Percentiles rank a stretch among this genome's conserved stretches.
phyloP scores from a whole-genome alignment of 2,797 vertebrate species.

The Syngnathus rostellatus region DNA sequence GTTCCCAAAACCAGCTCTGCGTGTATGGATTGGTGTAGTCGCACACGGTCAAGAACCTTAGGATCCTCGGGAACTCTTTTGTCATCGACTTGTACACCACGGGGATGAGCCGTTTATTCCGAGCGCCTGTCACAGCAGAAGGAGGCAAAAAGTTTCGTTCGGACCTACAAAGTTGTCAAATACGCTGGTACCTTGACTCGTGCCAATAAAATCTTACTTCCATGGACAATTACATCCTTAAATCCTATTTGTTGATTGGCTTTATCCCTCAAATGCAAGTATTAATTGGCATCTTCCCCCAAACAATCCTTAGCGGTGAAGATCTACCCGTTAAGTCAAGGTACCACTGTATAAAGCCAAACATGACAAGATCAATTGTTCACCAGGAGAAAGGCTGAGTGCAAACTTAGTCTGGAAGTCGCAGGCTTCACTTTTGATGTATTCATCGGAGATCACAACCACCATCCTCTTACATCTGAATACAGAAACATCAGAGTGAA shows the following conservation, averaged over 20 bases:
- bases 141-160: not conserved
- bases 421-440: constrained; percentile 86
- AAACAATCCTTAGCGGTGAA: no score
- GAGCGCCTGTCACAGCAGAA: constrained; percentile 70
- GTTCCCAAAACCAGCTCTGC: constrained; percentile 88
- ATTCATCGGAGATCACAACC: constrained; percentile 92
- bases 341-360: not conserved
- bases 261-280: no score
- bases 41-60: constrained; percentile 88
- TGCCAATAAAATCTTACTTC: no score
- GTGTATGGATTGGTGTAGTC: constrained; percentile 92
- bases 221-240: no score
- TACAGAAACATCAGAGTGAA: constrained; percentile 1
- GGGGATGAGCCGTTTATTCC: constrained; percentile 85
- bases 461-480: constrained; percentile 92
- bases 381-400: constrained; percentile 92
- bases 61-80: constrained; percentile 86
- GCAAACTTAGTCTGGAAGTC: constrained; percentile 99
- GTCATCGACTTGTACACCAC: constrained; percentile 88
- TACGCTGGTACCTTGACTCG: not conserved
- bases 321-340: not conserved
- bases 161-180: not conserved
- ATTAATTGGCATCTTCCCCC: no score
- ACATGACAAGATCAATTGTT: constrained; percentile 1
- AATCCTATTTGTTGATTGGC: no score